Evolutionary conservation across 2,888 invertebrate genomes (phyloP).

Genomic region (Strigamia crassipes): DNA sequence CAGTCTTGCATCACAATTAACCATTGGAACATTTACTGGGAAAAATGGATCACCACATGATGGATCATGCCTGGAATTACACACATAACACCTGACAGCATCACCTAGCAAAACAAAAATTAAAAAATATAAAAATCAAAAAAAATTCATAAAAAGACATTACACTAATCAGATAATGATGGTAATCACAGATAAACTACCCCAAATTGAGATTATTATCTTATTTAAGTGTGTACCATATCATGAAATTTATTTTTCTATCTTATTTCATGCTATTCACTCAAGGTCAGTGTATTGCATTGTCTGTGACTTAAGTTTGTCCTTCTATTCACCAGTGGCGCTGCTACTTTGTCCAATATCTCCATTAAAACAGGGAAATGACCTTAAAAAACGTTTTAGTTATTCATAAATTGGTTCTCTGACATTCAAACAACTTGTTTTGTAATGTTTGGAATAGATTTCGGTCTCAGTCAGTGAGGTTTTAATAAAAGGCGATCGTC

Average conservation of each 20-base stretch:
- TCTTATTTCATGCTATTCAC: not conserved
- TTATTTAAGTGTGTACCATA: not conserved
- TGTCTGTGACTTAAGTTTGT: not conserved
- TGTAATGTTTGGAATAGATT: not conserved
- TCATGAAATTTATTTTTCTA: not conserved
- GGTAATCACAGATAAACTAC: not conserved
- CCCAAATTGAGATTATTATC: not conserved
- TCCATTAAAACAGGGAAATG: not conserved
- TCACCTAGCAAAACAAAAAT: slow-evolving; percentile 29
- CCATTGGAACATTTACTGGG: slow-evolving; percentile 29
- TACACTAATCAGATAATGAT: slow-evolving; percentile 6
- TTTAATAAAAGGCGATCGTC: not conserved
- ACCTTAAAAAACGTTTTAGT: not conserved
- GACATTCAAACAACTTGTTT: not conserved
- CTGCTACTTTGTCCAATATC: not conserved
- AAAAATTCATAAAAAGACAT: not conserved
- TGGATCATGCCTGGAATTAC: slow-evolving; percentile 40
- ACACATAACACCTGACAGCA: slow-evolving; percentile 41
- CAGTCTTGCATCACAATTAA: slow-evolving; percentile 33
- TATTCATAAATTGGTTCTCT: not conserved
- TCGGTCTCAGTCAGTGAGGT: not conserved
- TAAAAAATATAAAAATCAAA: not conserved
- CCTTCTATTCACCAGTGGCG: not conserved
- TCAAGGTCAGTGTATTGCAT: not conserved
- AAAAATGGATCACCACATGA: slow-evolving; percentile 46